A percentile compares a stretch with the other conserved stretches of the same genome.
Evolutionary conservation across 1,140 invertebrate genomes (phyloP).

Genomic region (Drosophila nigrodunni): DNA sequence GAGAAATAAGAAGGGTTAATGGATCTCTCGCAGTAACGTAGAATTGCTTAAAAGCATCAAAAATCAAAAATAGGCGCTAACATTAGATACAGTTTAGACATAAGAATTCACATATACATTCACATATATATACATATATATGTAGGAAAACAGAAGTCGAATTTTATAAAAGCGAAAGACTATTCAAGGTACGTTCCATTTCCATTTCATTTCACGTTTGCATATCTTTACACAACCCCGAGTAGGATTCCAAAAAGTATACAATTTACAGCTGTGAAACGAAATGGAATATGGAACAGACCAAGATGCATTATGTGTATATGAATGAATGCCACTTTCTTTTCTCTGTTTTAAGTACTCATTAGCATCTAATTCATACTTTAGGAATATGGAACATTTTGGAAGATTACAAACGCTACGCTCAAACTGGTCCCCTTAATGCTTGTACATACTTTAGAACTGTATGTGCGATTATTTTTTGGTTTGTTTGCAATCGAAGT

Average conservation of each 20-base stretch:
- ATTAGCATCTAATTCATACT: no score
- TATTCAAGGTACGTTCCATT: neutral
- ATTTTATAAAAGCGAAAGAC: constrained; percentile 4
- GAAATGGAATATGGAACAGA: no score
- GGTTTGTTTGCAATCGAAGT: constrained; percentile 41
- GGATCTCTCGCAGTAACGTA: constrained; percentile 14
- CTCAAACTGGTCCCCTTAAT: constrained; percentile 77
- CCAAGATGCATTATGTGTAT: no score
- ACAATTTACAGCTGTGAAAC: no score
- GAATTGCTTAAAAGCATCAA: constrained; percentile 26
- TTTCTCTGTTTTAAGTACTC: no score
- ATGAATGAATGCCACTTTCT: no score
- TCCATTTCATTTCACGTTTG: no score
- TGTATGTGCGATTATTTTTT: constrained; percentile 29
- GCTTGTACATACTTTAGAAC: constrained; percentile 24
- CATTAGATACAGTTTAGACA: neutral
- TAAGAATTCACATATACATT: constrained; percentile 12
- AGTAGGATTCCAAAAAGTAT: no score
- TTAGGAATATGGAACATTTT: no score
- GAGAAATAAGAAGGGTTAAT: constrained; percentile 23
- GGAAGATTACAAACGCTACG: constrained; percentile 57
- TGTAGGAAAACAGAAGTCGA: neutral
- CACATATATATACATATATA: neutral
- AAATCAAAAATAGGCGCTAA: constrained; percentile 36
- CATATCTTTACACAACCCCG: no score